Evolutionary conservation across 2,888 invertebrate species (phyloP), one percentile per base, ranked within the genome.

Genomic region (Clostera curtula): DNA sequence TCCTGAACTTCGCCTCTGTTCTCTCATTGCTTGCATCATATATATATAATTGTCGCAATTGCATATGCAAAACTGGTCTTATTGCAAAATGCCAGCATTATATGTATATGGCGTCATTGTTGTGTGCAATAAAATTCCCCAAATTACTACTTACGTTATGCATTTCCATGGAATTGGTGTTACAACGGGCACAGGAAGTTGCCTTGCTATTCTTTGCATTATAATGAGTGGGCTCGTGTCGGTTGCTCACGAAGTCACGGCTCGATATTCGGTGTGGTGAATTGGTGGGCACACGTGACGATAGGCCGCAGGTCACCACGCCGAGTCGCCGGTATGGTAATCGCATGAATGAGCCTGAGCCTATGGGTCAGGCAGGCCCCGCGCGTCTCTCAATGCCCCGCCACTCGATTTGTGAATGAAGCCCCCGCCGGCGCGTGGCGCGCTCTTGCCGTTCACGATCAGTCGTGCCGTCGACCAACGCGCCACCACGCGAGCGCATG

Each of bases 381-480:
- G 49, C 71, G 49, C 58, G 37, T 53, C 47, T 34, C 47, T 40
- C 52, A 43, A 34, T 42, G 55, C 72, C 72, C 74, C 76, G 69
- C 75, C 73, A 64, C 70, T 65, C 61, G 64, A 44, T 68, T 74
- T 74, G 77, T 83, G 82, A 83, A 83, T 83, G 83, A 74, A 79
- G 64, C 68, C 69, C 73, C 74, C 72, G 61, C 69, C 71, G 74
- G 80, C 75, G 71, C 73, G 80, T 76, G 80, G 80, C 71, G 65
- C 54, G 44, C 39, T 48, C 48, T 61, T 48, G 54, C 59, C 59
- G 67, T 62, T 61, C 63, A 55, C 67, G 63, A 49, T 77, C 76
- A 77, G 77, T 79, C 76, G 77, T 71, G 72, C 66, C 56, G 67
- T 63, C 67, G 63, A 57, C 60, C 68, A 64, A 63, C 70, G 80